Evolutionary conservation across 1,140 invertebrate species (phyloP).

Genomic region (silkworm (Bombyx mori)): DNA sequence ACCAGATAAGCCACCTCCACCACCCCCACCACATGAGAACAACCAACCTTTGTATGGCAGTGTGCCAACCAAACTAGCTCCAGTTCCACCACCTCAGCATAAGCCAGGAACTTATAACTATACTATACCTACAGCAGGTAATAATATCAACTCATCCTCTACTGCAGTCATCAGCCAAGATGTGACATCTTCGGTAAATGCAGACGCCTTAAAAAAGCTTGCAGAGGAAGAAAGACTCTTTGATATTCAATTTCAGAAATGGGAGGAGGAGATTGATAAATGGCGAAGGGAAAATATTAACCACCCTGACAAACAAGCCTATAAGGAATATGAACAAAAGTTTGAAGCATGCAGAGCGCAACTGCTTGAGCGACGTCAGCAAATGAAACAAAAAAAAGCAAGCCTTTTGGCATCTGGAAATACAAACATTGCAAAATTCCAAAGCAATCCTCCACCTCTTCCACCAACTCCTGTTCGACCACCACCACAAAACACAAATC

Average conservation of each 20-base stretch:
- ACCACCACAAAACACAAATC: too few species aligned
- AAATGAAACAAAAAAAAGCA: slow-evolving; percentile 81
- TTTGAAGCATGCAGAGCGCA: slow-evolving; percentile 85
- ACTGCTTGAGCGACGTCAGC: slow-evolving; percentile 81
- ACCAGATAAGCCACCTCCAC: slow-evolving; percentile 34
- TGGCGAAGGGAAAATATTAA: slow-evolving; percentile 89
- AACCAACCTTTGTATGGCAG: slow-evolving; percentile 46
- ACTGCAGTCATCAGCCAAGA: slow-evolving; percentile 8
- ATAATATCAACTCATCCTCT: slow-evolving; percentile 35
- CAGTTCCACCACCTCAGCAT: slow-evolving; percentile 23
- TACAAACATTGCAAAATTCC: too few species aligned
- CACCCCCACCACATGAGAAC: slow-evolving; percentile 58
- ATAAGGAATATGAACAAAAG: slow-evolving; percentile 85
- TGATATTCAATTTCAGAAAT: slow-evolving; percentile 85
- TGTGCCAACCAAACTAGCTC: slow-evolving; percentile 19
- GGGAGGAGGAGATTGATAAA: slow-evolving; percentile 87
- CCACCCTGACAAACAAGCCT: slow-evolving; percentile 88
- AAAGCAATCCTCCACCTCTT: slow-evolving; percentile 10
- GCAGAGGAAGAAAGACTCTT: slow-evolving; percentile 84
- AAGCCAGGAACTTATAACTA: slow-evolving; percentile 22
- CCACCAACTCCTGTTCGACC: slow-evolving; percentile 15
- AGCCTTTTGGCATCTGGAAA: slow-evolving; percentile 18
- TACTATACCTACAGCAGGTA: slow-evolving; percentile 26
- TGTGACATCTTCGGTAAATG: slow-evolving; percentile 22
- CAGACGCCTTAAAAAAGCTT: slow-evolving; percentile 55